Evolutionary conservation across 2,888 invertebrate genomes (phyloP).

Genomic region (Phalangium opilio): DNA sequence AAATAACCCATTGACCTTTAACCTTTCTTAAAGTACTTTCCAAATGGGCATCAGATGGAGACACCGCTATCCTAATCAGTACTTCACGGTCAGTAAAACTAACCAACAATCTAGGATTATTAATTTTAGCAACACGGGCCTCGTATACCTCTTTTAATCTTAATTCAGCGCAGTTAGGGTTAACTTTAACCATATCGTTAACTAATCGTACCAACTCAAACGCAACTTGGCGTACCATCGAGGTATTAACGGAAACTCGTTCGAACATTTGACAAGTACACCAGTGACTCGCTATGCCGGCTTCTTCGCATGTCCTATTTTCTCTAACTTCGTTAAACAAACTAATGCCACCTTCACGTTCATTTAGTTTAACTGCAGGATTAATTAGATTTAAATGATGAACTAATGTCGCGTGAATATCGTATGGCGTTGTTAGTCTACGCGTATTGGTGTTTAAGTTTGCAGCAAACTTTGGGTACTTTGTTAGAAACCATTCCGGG

Average conservation of each 20-base stretch:
- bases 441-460: conserved; percentile 50
- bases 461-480: conserved; percentile 43
- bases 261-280: conserved; percentile 25
- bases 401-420: conserved; percentile 59
- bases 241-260: conserved; percentile 6
- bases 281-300: conserved; percentile 29
- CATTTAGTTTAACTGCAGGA: conserved; percentile 6
- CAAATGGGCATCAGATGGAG: conserved; percentile 55
- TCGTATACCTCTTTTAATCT: conserved; percentile 45
- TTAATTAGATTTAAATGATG: conserved; percentile 44
- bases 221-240: conserved; percentile 7
- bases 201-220: conserved; percentile 6
- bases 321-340: conserved; percentile 28
- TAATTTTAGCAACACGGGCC: conserved; percentile 40
- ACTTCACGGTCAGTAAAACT: conserved; percentile 43
- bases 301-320: conserved; percentile 28
- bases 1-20: conserved; percentile 30
- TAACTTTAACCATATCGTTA: conserved; percentile 31
- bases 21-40: conserved; percentile 55
- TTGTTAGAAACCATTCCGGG: conserved; percentile 51
- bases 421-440: conserved; percentile 67
- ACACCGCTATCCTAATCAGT: conserved; percentile 38
- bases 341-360: conserved; percentile 20
- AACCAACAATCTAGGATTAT: conserved; percentile 20
- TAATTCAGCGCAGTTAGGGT: conserved; percentile 44